Conservation (phyloP, 2,888 invertebrate genomes). For the Synanthedon andrenaeformis region DNA sequence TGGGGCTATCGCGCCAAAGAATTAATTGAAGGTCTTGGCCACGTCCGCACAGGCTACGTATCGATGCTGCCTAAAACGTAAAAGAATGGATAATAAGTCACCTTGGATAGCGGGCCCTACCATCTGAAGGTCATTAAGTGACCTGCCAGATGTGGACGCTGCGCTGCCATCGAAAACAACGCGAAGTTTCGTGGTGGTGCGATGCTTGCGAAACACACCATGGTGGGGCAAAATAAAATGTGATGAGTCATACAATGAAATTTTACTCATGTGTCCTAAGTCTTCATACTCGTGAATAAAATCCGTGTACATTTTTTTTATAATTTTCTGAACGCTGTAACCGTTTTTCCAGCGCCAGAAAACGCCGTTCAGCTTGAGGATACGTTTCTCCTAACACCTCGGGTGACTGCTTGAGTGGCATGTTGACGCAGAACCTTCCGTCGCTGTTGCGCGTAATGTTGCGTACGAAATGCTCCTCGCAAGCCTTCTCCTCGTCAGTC, state of each 20-base stretch:
- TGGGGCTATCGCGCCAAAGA: conserved; percentile 18
- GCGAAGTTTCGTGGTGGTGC: conserved; percentile 5
- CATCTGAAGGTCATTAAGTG: conserved; percentile 12
- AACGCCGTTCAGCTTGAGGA: conserved; percentile 5
- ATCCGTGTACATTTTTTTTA: conserved; percentile 8
- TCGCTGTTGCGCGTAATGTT: conserved; percentile 7
- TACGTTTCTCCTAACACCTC: conserved; percentile 8
- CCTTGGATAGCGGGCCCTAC: conserved; percentile 13
- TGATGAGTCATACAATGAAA: conserved; percentile 1
- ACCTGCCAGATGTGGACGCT: conserved; percentile 3
- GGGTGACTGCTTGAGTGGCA: conserved; percentile 6
- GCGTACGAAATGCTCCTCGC: conserved; percentile 4
- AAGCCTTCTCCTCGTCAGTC: conserved; percentile 3
- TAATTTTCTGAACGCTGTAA: conserved; percentile 3
- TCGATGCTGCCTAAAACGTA: conserved; percentile 11
- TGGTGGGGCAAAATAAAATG: conserved; percentile 10
- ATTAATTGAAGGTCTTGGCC: conserved; percentile 11
- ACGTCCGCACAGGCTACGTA: conserved; percentile 13
- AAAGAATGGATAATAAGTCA: conserved; percentile 12
- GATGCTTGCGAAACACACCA: conserved; percentile 8
- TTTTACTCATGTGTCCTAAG: conserved; percentile 9
- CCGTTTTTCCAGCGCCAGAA: conserved; percentile 8
- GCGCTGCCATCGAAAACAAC: conserved; percentile 9
- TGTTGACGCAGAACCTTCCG: conserved; percentile 8
- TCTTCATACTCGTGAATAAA: conserved; percentile 9